Evolutionary conservation across 2,888 invertebrate genomes (phyloP).

Genomic region (Leucozona laternaria): DNA sequence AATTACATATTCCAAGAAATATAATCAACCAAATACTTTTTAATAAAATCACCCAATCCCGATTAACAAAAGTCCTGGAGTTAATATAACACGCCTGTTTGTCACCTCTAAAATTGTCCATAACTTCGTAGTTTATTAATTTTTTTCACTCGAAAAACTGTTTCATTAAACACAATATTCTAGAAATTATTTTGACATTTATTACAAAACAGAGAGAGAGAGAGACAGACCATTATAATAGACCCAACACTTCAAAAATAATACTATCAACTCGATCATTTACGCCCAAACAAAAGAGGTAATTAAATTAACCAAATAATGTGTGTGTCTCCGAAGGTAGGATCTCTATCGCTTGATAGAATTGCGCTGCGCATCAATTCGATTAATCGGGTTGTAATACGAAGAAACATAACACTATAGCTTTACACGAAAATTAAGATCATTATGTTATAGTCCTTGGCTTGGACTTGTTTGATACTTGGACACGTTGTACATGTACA

Average conservation of each 20-base stretch:
- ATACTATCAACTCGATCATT: slow-evolving; percentile 58
- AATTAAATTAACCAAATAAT: slow-evolving; percentile 68
- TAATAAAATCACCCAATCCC: background rate
- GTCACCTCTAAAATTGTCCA: background rate
- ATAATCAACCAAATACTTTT: background rate
- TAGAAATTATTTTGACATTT: slow-evolving; percentile 44
- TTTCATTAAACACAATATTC: slow-evolving; percentile 38
- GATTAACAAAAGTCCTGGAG: background rate
- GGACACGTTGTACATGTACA: background rate
- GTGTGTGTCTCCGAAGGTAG: slow-evolving; percentile 9
- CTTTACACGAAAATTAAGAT: slow-evolving; percentile 59
- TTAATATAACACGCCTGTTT: background rate
- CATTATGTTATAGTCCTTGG: slow-evolving; percentile 37
- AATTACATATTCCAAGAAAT: background rate
- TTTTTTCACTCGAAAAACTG: slow-evolving; percentile 50
- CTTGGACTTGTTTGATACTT: background rate
- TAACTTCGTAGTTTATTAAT: background rate
- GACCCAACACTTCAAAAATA: background rate
- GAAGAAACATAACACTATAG: slow-evolving; percentile 65
- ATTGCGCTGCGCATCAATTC: slow-evolving; percentile 62
- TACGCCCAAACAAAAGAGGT: slow-evolving; percentile 55
- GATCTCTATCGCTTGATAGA: slow-evolving; percentile 57
- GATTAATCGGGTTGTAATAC: slow-evolving; percentile 60
- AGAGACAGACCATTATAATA: background rate
- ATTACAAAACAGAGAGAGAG: slow-evolving; percentile 19